These are phyloP conservation scores for Paracanthobrama guichenoti DNA, from an alignment of 2,113 vertebrate species.

Conservation along the genomic window DNA sequence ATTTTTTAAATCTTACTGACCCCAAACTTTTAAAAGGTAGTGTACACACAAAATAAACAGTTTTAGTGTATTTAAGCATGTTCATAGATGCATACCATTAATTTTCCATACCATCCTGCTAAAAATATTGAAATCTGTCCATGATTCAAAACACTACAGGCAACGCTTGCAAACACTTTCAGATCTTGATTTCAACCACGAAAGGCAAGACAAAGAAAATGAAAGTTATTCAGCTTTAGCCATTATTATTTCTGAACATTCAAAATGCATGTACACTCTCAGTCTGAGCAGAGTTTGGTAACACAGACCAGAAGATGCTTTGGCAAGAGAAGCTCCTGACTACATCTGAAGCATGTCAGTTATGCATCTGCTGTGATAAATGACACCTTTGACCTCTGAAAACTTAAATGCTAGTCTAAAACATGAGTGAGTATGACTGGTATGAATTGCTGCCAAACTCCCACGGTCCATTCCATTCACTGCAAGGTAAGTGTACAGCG, in stretches of 20 bases:
- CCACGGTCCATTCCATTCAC: not conserved
- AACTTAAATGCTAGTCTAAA: not conserved
- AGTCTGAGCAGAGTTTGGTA: constrained; percentile 35
- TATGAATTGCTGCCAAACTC: not conserved
- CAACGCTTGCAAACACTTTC: not conserved
- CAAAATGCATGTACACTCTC: constrained; percentile 45
- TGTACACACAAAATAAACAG: not conserved
- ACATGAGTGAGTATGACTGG: not conserved
- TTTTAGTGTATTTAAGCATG: not conserved
- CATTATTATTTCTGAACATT: constrained; percentile 49
- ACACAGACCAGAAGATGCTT: constrained; percentile 37
- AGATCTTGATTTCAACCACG: not conserved
- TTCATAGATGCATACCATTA: not conserved
- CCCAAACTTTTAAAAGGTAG: not conserved
- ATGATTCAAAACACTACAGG: not conserved
- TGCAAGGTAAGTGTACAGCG: not conserved
- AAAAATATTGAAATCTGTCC: not conserved
- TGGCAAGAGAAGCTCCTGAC: constrained; percentile 41
- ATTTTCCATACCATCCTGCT: not conserved
- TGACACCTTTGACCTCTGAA: constrained; percentile 7
- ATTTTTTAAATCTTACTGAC: not conserved
- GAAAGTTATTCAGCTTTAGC: constrained; percentile 5
- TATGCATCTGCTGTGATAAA: constrained; percentile 4
- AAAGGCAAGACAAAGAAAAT: not conserved
- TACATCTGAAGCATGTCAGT: constrained; percentile 14